Conservation (phyloP, 2,888 invertebrate species). For the Piscicola geometra region DNA sequence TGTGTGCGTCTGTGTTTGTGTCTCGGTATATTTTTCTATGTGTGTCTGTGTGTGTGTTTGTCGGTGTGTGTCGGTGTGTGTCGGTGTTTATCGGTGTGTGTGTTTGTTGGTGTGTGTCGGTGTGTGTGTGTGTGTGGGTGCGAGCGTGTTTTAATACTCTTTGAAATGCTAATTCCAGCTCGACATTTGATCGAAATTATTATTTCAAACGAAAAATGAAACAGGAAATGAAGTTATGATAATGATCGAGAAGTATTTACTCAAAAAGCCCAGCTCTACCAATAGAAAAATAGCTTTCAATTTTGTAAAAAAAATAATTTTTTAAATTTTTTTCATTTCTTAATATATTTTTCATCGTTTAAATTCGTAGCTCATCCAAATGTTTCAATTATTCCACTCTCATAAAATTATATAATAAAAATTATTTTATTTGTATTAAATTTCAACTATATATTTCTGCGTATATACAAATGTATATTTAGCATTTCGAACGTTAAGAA, state of each 20-base stretch:
- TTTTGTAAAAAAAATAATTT: no score
- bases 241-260: not conserved
- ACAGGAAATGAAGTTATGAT: slow-evolving; percentile 6
- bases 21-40: not conserved
- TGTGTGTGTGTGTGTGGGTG: slow-evolving; percentile 23
- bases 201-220: not conserved
- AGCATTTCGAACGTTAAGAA: not conserved
- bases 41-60: slow-evolving; percentile 11
- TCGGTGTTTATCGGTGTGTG: slow-evolving; percentile 10
- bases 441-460: no score
- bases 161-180: slow-evolving; percentile 4
- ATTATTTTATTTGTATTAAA: no score
- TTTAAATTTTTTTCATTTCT: no score
- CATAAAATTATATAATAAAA: no score
- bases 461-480: no score
- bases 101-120: slow-evolving; percentile 3
- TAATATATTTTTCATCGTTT: no score
- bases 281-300: no score
- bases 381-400: no score
- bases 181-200: not conserved
- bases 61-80: slow-evolving; percentile 13
- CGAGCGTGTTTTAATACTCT: not conserved
- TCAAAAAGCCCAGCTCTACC: no score
- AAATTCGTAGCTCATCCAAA: no score
- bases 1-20: slow-evolving; percentile 4